Base-by-base conservation (phyloP, 2,797 vertebrate genomes). In the Alauda arvensis region DNA sequence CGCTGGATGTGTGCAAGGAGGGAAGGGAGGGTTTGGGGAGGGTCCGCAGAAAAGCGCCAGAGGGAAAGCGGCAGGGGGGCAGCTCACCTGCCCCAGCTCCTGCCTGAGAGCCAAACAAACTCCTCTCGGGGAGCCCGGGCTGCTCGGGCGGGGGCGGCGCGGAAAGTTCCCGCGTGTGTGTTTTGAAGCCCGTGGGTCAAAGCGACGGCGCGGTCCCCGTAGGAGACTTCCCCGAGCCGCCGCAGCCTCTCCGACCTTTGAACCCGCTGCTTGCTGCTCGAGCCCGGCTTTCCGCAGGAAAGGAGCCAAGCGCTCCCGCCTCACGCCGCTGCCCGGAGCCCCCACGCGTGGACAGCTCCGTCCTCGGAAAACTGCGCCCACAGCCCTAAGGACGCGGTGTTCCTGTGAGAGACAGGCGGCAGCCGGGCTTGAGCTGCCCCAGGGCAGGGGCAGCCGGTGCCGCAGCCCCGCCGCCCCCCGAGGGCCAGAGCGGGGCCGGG, bases 381-480 rank as follows among this genome's bases (percentile, higher is more conserved):
- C 15, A 0, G 0, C 40, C 19, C 2, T 5, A 28, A 18, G 17
- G 46, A 6, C 59, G 1, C 39, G 5, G 29, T 5, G 31, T 0
- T 48, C 21, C 43, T 3, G 12, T 0, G 3, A 23, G 61, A 6
- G 26, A 15, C 15, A 6, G 20, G 42, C 1, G 12, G n/a, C 21
- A 57, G 10, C 19, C 45, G 28, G 69, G 52, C 16, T 40, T 26
- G 12, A 25, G 34, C n/a, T 7, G 4, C 8, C 15, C 28, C 14
- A 15, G 43, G n/a, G 7, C 45, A 10, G 31, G 31, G 20, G 8
- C 0, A 17, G 37, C 8, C 6, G 9, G 9, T 31, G 33, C 12
- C 15, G 6, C 39, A 2, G 2, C 29, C 19, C 40, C 28, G 12
- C 4, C 8, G 17, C 31, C 37, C 77, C 25, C 6, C 21, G 6